phyloP scores from a whole-genome alignment of 2,113 vertebrate genomes.

The Hippocampus mohnikei region DNA sequence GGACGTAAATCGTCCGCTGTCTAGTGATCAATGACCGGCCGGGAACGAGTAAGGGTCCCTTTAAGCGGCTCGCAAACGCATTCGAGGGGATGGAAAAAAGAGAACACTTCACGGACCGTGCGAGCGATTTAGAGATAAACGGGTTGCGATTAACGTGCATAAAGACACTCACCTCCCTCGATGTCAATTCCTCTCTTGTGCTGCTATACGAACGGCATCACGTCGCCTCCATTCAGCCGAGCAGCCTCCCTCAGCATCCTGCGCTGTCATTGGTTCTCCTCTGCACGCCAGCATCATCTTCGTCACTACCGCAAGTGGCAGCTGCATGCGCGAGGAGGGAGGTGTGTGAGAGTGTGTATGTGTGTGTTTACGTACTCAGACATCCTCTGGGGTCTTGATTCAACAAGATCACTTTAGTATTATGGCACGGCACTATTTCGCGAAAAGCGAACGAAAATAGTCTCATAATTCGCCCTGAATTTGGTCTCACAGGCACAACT shows the following conservation, averaged over 20 bases:
- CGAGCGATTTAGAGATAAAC: neutral
- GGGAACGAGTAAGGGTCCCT: neutral
- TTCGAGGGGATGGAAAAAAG: neutral
- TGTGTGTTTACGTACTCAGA: slow-evolving; percentile 22
- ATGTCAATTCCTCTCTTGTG: slow-evolving; percentile 66
- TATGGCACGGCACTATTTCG: neutral
- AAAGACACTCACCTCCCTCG: slow-evolving; percentile 57
- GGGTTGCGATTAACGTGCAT: neutral
- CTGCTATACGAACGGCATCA: slow-evolving; percentile 58
- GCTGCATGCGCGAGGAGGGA: slow-evolving; percentile 41
- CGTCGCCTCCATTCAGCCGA: slow-evolving; percentile 71
- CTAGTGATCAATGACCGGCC: slow-evolving; percentile 22
- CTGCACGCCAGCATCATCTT: slow-evolving; percentile 59
- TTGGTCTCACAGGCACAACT: neutral
- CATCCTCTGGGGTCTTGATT: slow-evolving; percentile 24
- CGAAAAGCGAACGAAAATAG: neutral
- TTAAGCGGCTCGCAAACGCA: neutral
- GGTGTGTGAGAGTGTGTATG: slow-evolving; percentile 28
- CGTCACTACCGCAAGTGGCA: slow-evolving; percentile 58
- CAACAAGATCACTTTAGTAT: neutral
- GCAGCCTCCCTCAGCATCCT: slow-evolving; percentile 68
- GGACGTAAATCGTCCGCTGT: slow-evolving; percentile 24
- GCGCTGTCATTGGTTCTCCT: slow-evolving; percentile 73
- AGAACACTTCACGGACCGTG: neutral
- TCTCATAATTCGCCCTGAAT: neutral